Evolutionary conservation across 2,113 vertebrate genomes (phyloP).

Genomic region (Vombatus ursinus): DNA sequence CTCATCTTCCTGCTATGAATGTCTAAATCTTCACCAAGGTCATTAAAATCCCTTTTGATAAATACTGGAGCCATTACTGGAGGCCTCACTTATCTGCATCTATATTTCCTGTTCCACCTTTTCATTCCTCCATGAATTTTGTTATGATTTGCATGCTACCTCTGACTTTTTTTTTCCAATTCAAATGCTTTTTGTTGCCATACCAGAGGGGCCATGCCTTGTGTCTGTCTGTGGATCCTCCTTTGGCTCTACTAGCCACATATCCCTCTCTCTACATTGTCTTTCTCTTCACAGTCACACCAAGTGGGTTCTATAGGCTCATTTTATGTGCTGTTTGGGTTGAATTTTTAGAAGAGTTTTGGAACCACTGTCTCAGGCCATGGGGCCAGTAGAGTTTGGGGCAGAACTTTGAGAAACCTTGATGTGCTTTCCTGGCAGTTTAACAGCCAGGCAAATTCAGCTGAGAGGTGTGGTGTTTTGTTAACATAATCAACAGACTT

Average conservation of each 20-base stretch:
- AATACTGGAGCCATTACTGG: conserved; percentile 41
- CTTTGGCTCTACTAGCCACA: neutral
- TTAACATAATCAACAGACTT: conserved; percentile 5
- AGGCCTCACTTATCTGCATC: conserved; percentile 62
- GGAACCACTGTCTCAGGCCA: neutral
- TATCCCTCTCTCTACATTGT: conserved; percentile 52
- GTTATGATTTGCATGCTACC: conserved; percentile 75
- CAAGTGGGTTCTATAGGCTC: conserved; percentile 15
- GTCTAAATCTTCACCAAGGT: conserved; percentile 56
- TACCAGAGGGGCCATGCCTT: conserved; percentile 33
- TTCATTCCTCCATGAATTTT: conserved; percentile 70
- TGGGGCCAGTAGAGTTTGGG: neutral
- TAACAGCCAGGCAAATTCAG: neutral
- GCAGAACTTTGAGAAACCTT: neutral
- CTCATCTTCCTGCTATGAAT: conserved; percentile 52
- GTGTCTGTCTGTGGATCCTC: conserved; percentile 2
- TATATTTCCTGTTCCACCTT: conserved; percentile 75
- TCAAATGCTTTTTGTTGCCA: conserved; percentile 62
- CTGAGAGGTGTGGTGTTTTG: neutral
- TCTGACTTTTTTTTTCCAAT: conserved; percentile 62
- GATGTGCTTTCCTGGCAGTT: neutral
- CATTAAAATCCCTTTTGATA: conserved; percentile 52
- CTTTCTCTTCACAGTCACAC: conserved; percentile 54
- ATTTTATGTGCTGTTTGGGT: neutral
- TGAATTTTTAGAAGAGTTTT: neutral